Evolutionary conservation across 2,113 vertebrate species (phyloP), one percentile per base, ranked within the genome.

Genomic region (Pavo muticus): DNA sequence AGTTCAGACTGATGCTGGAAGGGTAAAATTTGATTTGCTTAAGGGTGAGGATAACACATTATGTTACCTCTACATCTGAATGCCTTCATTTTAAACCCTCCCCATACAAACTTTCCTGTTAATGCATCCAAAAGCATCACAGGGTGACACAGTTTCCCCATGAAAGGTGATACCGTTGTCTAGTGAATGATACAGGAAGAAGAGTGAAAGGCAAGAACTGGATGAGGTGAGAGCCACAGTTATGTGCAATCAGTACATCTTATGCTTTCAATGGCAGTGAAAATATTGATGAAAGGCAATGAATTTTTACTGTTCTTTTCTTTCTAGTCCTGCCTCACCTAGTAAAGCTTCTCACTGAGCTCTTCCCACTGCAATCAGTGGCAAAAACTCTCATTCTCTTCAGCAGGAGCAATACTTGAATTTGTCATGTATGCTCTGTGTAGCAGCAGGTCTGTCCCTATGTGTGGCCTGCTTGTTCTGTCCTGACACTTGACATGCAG

Each of bases 401-500:
- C 47, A 76, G 45, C 45, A 54, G 72, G 27, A 88, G 39, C 44
- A 61, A 3, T 44, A 40, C 63, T 48, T 69, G 67, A 57, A 40
- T 75, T 91, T 82, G 42, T 65, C 84, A 14, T 21, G 6, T 42
- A 3, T 2, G 2, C 9, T 50, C 61, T 65, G 27, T 13, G 8
- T 60, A 67, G 37, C 37, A 76, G 40, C 35, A 42, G 11, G 44
- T 84, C 86, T 19, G 0, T 91, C 69, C 65, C 59, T 72, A 37
- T 52, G 59, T 30, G 4, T 73, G 50, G 30, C 63, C 74, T 81
- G 35, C 85, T 61, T 95, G 63, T 96, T 95, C 94, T 94, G 95
- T 87, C 82, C 79, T 57, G 73, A 96, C 96, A 56, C 92, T 89
- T 74, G 63, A 96, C 96, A 96, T 97, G 90, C 94, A 96, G 96